Evolutionary conservation across 1,140 invertebrate species (phyloP).

Genomic region (Chymomyza costata): DNA sequence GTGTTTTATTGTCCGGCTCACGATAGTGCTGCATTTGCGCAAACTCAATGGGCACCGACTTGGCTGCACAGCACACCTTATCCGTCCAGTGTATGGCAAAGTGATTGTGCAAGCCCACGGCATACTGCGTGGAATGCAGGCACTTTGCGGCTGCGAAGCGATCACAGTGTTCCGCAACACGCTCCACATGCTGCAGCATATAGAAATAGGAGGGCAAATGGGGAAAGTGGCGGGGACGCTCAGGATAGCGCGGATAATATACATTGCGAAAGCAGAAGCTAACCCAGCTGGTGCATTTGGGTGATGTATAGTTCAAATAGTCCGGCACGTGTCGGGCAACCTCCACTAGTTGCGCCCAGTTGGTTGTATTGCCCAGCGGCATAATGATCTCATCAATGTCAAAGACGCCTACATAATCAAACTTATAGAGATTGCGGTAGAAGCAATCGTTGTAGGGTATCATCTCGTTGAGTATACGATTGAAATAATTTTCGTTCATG

Average conservation of each 20-base stretch:
- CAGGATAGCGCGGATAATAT: conserved; percentile 46
- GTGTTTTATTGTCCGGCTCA: conserved; percentile 47
- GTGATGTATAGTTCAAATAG: conserved; percentile 6
- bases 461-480: conserved; percentile 81
- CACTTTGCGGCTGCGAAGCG: conserved; percentile 46
- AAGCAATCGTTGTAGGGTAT: conserved; percentile 91
- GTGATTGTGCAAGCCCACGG: conserved; percentile 52
- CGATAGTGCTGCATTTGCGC: conserved; percentile 60
- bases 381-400: conserved; percentile 90
- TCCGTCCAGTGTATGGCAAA: conserved; percentile 37
- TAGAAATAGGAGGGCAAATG: conserved; percentile 55
- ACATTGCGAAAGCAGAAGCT: conserved; percentile 59
- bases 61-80: conserved; percentile 27
- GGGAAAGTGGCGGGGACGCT: conserved; percentile 39
- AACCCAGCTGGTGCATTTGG: conserved; percentile 34
- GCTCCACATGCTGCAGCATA: conserved; percentile 65
- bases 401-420: conserved; percentile 84
- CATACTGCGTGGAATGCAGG: conserved; percentile 45
- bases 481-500: conserved; percentile 35
- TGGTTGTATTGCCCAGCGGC: conserved; percentile 76
- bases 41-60: conserved; percentile 45
- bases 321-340: conserved; percentile 36
- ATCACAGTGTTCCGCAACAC: conserved; percentile 41
- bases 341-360: conserved; percentile 64
- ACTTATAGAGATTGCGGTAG: conserved; percentile 85